A percentile compares a stretch with the other conserved stretches of the same genome.
Evolutionary conservation across 2,797 vertebrate genomes (phyloP).

Genomic region (Simalia tracyae): DNA sequence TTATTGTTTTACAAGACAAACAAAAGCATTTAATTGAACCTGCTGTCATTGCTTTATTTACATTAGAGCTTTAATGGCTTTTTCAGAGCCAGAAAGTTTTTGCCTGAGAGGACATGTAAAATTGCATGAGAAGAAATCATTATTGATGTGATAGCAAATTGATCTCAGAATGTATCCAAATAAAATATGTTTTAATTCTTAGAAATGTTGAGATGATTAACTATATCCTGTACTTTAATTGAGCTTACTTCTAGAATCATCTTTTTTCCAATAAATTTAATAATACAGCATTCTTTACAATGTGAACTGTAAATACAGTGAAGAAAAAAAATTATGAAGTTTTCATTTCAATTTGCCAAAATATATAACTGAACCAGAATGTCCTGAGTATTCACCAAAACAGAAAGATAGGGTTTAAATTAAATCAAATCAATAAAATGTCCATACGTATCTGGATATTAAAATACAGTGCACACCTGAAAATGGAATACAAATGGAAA

Average conservation of each 20-base stretch:
- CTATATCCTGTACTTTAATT: conserved; percentile 7
- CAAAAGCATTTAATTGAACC: background rate
- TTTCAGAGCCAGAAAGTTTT: background rate
- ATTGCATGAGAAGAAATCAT: background rate
- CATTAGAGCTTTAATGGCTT: conserved; percentile 1
- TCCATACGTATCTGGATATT: background rate
- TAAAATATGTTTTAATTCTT: background rate
- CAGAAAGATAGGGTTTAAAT: background rate
- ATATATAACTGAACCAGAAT: background rate
- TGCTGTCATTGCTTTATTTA: conserved; percentile 18
- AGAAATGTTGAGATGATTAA: conserved; percentile 9
- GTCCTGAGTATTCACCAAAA: background rate
- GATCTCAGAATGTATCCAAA: background rate
- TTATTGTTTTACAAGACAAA: conserved; percentile 8
- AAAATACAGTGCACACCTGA: background rate
- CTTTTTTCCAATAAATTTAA: background rate
- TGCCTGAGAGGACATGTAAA: background rate
- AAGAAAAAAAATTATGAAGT: background rate
- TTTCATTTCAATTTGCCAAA: background rate
- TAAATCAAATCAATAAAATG: background rate
- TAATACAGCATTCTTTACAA: background rate
- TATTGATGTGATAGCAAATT: background rate
- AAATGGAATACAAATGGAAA: background rate
- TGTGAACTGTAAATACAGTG: too few relatives aligned
- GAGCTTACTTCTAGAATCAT: background rate